These are phyloP conservation scores for Opisthograptis luteolata DNA, from an alignment of 2,888 invertebrate genomes.

Conservation along the genomic window DNA sequence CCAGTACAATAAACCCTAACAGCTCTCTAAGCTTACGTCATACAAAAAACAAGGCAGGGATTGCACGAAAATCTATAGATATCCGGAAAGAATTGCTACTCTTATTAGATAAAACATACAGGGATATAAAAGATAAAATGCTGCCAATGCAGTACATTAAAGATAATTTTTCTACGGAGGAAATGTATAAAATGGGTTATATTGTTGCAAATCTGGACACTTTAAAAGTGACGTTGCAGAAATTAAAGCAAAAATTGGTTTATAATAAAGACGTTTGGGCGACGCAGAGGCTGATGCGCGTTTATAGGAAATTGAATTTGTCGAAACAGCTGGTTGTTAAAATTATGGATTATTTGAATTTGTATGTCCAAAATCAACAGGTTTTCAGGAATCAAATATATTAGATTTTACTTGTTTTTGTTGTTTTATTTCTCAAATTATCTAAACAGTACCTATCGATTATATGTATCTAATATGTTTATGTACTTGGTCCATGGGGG, in stretches of 20 bases:
- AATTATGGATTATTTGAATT: conserved; percentile 5
- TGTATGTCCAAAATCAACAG: background rate
- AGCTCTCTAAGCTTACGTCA: too few species aligned
- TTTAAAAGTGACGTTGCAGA: conserved; percentile 46
- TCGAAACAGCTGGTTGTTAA: conserved; percentile 7
- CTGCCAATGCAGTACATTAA: conserved; percentile 5
- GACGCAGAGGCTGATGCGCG: background rate
- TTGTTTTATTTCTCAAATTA: too few species aligned
- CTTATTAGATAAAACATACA: conserved; percentile 1
- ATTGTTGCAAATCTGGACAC: conserved; percentile 57
- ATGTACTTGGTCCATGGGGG: too few species aligned
- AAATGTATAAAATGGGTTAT: conserved; percentile 52
- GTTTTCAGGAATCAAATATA: background rate
- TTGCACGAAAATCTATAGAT: background rate
- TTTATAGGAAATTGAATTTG: conserved; percentile 8
- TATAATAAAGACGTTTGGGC: background rate
- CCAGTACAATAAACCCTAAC: background rate
- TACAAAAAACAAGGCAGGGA: too few species aligned
- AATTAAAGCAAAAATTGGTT: conserved; percentile 16
- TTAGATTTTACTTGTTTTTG: too few species aligned
- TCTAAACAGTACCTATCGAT: too few species aligned
- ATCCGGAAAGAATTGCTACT: background rate
- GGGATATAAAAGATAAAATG: conserved; percentile 8
- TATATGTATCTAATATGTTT: too few species aligned
- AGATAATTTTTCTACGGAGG: conserved; percentile 35